Percentiles rank a stretch among this genome's conserved stretches.
Conservation (phyloP, 2,888 invertebrate species). For the Koerneria pararmatus region DNA sequence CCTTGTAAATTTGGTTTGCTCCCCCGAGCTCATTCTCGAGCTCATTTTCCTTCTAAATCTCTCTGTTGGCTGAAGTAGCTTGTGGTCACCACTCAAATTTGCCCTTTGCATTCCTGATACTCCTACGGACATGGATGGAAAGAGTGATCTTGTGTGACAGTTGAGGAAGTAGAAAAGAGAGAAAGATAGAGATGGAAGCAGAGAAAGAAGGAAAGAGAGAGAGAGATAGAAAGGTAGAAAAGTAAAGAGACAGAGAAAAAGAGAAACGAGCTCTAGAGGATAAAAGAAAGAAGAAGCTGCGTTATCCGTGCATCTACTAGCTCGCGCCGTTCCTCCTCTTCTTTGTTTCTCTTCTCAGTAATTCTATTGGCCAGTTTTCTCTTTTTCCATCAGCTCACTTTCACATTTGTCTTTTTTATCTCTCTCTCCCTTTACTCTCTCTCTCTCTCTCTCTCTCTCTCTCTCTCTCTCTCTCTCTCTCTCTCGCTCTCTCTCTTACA, state of each 20-base stretch:
- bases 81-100: no score
- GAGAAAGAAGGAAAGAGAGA: background rate
- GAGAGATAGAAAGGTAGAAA: background rate
- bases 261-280: no score
- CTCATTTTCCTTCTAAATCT: no score
- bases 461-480: conserved; percentile 8
- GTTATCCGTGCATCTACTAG: background rate
- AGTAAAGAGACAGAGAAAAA: background rate
- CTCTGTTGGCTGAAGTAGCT: no score
- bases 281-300: background rate
- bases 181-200: conserved; percentile 9
- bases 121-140: conserved; percentile 1
- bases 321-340: background rate
- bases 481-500: conserved; percentile 2
- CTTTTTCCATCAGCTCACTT: background rate
- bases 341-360: conserved; percentile 14
- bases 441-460: conserved; percentile 5
- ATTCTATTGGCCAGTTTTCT: background rate
- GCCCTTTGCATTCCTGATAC: no score
- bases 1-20: no score
- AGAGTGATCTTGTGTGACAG: conserved; percentile 10
- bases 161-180: conserved; percentile 15
- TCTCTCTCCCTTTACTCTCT: background rate
- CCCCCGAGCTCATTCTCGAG: no score
- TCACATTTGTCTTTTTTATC: background rate